Evolutionary conservation across 2,797 vertebrate species (phyloP), one percentile per base, ranked within the genome.

Genomic region (Leptodactylus fallax): DNA sequence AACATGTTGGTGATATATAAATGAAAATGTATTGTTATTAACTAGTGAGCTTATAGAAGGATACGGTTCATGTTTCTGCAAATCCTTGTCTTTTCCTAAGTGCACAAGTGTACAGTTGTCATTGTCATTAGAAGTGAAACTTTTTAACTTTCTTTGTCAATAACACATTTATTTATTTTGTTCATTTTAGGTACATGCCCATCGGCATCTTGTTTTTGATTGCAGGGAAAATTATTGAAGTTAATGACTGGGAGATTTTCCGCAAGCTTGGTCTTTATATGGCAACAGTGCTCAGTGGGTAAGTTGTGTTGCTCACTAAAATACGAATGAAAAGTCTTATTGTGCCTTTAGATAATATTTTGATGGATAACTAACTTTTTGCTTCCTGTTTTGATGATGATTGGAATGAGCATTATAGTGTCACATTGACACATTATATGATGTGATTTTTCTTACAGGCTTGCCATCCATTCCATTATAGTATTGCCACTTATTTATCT

Each of bases 171-270:
- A 82, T n/a, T 51, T 90, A 1, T 84, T 93, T 89, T 90, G 92
- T 94, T 3, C 61, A 90, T 95, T 95, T 51, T 93, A 99, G 98
- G 93, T 99, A 99, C 92, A 99, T 99, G 98, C 98, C 98, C 0
- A 1, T 98, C 0, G 98, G 98, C 45, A 98, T 99, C 82, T 91
- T 99, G 90, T 99, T 99, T 94, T 95, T 99, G 58, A 98, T 99
- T 93, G 98, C 98, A 60, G 97, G 97, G 65, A 99, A 99, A 93
- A 98, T 99, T 93, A 96, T 99, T 58, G 97, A 99, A 94, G 98
- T 99, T 90, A 97, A 99, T 88, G 96, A 99, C 95, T 99, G 98
- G 98, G 98, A 99, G 91, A 98, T 99, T 93, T 99, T 99, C 92
- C 96, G 92, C 92, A 98, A 99, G 95, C 95, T 99, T 95, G 98